Evolutionary conservation across 2,888 invertebrate species (phyloP), one percentile per base, ranked within the genome.

Genomic region (Cephus pygmeus): DNA sequence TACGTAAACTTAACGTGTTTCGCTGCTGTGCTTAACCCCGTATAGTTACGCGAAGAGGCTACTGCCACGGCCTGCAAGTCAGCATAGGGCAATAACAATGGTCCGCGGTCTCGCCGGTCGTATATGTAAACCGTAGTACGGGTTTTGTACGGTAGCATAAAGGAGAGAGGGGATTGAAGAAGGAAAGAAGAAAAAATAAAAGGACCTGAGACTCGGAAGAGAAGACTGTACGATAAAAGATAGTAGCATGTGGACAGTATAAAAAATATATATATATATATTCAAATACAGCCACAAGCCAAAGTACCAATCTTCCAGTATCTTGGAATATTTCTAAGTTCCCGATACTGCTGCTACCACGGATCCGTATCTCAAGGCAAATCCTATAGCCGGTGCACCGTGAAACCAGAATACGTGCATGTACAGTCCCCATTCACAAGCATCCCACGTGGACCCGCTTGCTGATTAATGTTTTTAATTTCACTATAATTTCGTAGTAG

Each of bases 391-490:
- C 40, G 40, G 0, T 40, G 15, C 40, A 40, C 15, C 40, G 15
- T 56, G 40, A 56, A 56, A 56, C 23, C 40, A 56, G 40, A 56
- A 23, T 56, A 56, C 40, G 23, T 56, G 23, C 23, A 56, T 56
- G 23, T 1, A 23, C 23, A 56, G 15, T 23, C 9, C 15, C 23
- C 40, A 56, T 56, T 56, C 40, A 56, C 40, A 6, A 15, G 23
- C 23, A 4, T 56, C 76, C 83, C 83, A 83, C 82, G 83, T 84
- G 85, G 84, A 85, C 85, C 84, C 82, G 81, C 83, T 81, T 82
- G 82, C 85, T 89, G 89, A 89, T 89, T 89, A 89, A 89, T 88
- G 87, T 88, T 89, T 88, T 89, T 89, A 89, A 89, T 89, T 89
- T 87, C 87, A 86, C 85, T 86, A 87, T 88, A 87, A 84, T 89